A percentile compares a stretch with the other conserved stretches of the same genome.
Conservation (phyloP, 2,888 invertebrate genomes). For the Aporophyla nigra region DNA sequence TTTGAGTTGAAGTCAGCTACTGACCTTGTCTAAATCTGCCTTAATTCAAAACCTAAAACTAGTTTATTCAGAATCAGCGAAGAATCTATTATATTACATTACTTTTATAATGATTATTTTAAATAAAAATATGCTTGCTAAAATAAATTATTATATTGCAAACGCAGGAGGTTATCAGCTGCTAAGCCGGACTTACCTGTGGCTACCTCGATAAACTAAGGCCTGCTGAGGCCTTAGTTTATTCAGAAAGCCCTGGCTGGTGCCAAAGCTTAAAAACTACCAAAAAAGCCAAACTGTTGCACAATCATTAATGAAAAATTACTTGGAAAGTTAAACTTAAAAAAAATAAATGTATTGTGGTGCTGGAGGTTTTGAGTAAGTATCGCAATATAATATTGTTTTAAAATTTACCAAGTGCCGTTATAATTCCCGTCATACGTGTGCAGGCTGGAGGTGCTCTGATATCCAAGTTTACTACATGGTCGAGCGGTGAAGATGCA, state of each 20-base stretch:
- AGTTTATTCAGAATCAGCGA: neutral
- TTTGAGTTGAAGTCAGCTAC: neutral
- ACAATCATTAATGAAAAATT: neutral
- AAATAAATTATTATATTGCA: no score
- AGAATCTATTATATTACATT: neutral
- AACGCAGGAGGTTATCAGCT: no score
- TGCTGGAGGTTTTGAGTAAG: neutral
- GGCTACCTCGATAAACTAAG: neutral
- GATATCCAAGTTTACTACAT: conserved; percentile 86
- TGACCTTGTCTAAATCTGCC: neutral
- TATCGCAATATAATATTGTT: neutral
- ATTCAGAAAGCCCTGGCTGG: no score
- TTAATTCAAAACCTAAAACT: neutral
- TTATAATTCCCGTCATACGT: conserved; percentile 90
- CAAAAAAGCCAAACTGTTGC: neutral
- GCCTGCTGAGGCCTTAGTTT: no score
- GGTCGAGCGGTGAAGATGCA: conserved; percentile 87
- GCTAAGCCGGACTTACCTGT: no score
- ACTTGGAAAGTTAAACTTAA: neutral
- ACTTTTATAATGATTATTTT: neutral
- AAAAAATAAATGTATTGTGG: neutral
- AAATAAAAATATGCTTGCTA: neutral
- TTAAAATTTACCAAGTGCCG: conserved; percentile 86
- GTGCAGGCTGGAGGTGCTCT: conserved; percentile 86
- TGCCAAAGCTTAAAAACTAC: no score